phyloP scores from a whole-genome alignment of 2,888 invertebrate genomes.

The Pammene fasciana region DNA sequence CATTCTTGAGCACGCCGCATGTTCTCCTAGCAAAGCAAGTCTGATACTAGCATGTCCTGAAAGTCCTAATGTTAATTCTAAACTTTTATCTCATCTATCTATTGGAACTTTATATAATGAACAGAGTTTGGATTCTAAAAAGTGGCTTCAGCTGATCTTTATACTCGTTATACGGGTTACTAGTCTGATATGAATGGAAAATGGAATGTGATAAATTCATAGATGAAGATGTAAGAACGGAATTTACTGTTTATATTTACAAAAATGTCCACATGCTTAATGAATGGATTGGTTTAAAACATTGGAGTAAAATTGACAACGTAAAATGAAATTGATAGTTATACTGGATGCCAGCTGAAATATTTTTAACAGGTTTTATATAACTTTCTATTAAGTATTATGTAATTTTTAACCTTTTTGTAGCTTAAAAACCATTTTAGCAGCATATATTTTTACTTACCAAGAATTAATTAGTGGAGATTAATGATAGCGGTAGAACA shows the following conservation, averaged over 20 bases:
- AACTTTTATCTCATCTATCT: conserved; percentile 28
- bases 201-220: conserved; percentile 11
- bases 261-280: conserved; percentile 3
- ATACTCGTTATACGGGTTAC: too few relatives aligned
- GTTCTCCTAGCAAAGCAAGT: conserved; percentile 42
- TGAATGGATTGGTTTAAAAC: background rate
- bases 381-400: conserved; percentile 14
- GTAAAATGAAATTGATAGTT: too few relatives aligned
- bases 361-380: conserved; percentile 17
- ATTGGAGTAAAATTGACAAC: background rate
- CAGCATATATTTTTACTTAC: conserved; percentile 4
- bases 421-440: conserved; percentile 27
- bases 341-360: background rate
- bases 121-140: conserved; percentile 11
- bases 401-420: conserved; percentile 22
- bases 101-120: conserved; percentile 13
- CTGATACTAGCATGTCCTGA: conserved; percentile 29
- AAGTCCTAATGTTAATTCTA: conserved; percentile 23
- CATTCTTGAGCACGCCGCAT: conserved; percentile 70
- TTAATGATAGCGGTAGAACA: conserved; percentile 28
- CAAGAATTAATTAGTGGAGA: conserved; percentile 20
- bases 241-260: conserved; percentile 6
- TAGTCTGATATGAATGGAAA: background rate
- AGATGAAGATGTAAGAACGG: conserved; percentile 18
- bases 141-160: too few relatives aligned